phyloP scores from a whole-genome alignment of 2,888 invertebrate genomes.

The Copidosoma aretas region DNA sequence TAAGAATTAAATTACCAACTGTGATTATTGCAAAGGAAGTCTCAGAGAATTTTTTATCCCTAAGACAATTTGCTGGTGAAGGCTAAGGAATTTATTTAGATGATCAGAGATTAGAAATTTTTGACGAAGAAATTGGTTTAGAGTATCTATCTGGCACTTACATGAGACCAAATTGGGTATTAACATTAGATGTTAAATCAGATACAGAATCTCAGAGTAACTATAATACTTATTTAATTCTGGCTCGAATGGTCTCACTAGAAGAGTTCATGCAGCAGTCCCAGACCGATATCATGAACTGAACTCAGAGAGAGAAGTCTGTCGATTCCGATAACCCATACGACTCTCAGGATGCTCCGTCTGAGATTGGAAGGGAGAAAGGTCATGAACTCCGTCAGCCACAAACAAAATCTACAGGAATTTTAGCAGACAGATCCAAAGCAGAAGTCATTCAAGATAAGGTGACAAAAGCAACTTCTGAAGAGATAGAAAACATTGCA shows the following conservation, averaged over 20 bases:
- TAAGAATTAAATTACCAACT: conserved; percentile 23
- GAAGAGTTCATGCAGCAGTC: background rate
- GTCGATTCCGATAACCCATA: background rate
- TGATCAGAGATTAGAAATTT: too few relatives aligned
- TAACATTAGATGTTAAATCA: background rate
- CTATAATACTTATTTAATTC: background rate
- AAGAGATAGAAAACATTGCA: background rate
- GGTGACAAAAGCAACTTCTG: background rate
- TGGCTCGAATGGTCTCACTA: background rate
- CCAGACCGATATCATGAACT: background rate
- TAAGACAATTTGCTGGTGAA: conserved; percentile 33
- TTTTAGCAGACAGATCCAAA: too few relatives aligned
- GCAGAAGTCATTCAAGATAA: background rate
- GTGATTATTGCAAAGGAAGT: conserved; percentile 31
- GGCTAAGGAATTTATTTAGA: too few relatives aligned
- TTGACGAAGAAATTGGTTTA: background rate
- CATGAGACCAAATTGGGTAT: background rate
- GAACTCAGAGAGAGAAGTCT: background rate
- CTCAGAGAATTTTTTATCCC: conserved; percentile 34
- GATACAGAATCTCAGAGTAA: background rate
- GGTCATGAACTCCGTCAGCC: background rate
- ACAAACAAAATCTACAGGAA: background rate
- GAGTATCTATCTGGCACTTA: background rate
- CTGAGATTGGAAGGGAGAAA: conserved; percentile 1
- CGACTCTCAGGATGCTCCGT: background rate